A percentile compares a stretch with the other conserved stretches of the same genome.
Conservation (phyloP, 2,113 vertebrate species). For the Eonycteris spelaea region DNA sequence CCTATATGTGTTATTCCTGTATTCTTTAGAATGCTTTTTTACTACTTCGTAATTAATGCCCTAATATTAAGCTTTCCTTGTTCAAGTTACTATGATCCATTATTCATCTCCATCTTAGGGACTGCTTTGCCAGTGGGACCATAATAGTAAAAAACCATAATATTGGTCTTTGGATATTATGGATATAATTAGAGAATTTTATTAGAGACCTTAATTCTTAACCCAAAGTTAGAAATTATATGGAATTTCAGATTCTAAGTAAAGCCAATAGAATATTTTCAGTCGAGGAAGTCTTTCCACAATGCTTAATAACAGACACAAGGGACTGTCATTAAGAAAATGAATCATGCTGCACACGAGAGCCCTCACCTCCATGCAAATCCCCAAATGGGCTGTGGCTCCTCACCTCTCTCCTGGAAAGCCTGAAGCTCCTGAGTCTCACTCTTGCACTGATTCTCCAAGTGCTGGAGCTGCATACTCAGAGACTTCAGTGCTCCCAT, state of each 20-base stretch:
- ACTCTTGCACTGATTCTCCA: not conserved
- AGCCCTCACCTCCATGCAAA: not conserved
- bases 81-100: not conserved
- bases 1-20: not conserved
- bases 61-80: not conserved
- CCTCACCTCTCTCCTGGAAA: conserved; percentile 28
- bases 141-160: not conserved
- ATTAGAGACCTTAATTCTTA: conserved; percentile 14
- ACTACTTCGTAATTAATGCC: not conserved
- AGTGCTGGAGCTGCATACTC: not conserved
- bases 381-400: not conserved
- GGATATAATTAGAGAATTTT: not conserved
- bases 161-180: conserved; percentile 3
- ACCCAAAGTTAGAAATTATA: not conserved
- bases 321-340: not conserved
- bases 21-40: not conserved
- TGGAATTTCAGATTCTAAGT: conserved; percentile 14
- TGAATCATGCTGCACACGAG: not conserved
- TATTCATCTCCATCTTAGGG: not conserved
- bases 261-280: conserved; percentile 14
- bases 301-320: not conserved
- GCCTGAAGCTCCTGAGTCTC: not conserved
- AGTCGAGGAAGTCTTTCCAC: not conserved
- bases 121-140: not conserved
- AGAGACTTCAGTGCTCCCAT: not conserved